These are phyloP conservation scores for Sminthopsis crassicaudata DNA, from an alignment of 2,113 vertebrate genomes.

Conservation along the genomic window DNA sequence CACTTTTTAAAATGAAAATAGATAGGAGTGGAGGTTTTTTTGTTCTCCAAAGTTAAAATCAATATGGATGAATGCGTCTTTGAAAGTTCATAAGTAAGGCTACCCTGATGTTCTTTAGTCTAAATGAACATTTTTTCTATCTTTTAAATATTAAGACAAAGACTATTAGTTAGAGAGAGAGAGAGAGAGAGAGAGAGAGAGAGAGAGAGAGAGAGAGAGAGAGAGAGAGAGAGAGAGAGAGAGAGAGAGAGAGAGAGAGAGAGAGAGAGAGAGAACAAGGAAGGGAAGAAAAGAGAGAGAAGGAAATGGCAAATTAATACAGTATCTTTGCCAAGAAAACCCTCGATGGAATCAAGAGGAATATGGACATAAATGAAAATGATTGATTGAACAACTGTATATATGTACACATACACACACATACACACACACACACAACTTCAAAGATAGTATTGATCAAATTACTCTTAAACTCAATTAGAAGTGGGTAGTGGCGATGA, in stretches of 20 bases:
- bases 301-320: neutral
- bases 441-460: neutral
- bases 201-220: no score
- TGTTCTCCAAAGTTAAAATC: neutral
- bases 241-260: no score
- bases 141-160: neutral
- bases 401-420: no score
- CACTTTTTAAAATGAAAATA: neutral
- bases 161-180: neutral
- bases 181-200: rapidly evolving
- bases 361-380: neutral
- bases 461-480: neutral
- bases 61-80: neutral
- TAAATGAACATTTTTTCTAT: neutral
- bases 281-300: neutral
- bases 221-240: no score
- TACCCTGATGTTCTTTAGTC: neutral
- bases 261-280: no score
- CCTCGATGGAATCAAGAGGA: neutral
- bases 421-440: no score
- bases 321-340: neutral
- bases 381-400: neutral
- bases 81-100: neutral
- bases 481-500: neutral
- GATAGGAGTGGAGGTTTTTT: neutral